phyloP scores from a whole-genome alignment of 2,888 invertebrate species.

The Andrena fulva region DNA sequence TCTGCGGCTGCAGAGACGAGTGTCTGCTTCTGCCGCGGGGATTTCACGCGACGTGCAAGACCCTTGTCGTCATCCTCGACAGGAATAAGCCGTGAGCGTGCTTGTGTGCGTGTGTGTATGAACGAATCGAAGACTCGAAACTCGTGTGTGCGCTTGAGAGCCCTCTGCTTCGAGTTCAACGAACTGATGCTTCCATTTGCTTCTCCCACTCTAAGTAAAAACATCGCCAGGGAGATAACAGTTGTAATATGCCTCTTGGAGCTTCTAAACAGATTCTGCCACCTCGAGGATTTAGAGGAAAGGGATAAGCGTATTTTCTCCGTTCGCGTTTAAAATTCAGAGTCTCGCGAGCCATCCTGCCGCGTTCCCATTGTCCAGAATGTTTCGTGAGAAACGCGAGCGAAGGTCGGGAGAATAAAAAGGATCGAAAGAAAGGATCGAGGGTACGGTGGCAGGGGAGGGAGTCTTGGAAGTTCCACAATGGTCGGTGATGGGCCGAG shows the following conservation, averaged over 20 bases:
- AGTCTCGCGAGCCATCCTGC: constrained; percentile 36
- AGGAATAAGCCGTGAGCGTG: constrained; percentile 13
- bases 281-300: not conserved
- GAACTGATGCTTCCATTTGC: not conserved
- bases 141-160: not conserved
- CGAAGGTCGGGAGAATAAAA: constrained; percentile 16
- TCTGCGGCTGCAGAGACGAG: constrained; percentile 42
- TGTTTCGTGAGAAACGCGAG: constrained; percentile 50
- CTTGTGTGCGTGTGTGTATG: not conserved
- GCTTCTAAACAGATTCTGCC: not conserved
- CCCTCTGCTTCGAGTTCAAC: not conserved
- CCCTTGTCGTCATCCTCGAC: constrained; percentile 22
- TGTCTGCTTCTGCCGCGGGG: constrained; percentile 57
- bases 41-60: constrained; percentile 35
- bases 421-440: constrained; percentile 9
- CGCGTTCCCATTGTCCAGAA: constrained; percentile 57
- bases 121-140: not conserved
- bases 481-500: constrained; percentile 71
- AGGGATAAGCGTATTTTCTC: constrained; percentile 1
- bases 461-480: constrained; percentile 65
- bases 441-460: constrained; percentile 22
- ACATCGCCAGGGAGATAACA: no score
- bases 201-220: not conserved
- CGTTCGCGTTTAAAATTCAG: constrained; percentile 57
- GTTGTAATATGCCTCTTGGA: not conserved